A percentile compares a stretch with the other conserved stretches of the same genome.
phyloP scores from a whole-genome alignment of 2,888 invertebrate species.

The Trachelus iudaicus region DNA sequence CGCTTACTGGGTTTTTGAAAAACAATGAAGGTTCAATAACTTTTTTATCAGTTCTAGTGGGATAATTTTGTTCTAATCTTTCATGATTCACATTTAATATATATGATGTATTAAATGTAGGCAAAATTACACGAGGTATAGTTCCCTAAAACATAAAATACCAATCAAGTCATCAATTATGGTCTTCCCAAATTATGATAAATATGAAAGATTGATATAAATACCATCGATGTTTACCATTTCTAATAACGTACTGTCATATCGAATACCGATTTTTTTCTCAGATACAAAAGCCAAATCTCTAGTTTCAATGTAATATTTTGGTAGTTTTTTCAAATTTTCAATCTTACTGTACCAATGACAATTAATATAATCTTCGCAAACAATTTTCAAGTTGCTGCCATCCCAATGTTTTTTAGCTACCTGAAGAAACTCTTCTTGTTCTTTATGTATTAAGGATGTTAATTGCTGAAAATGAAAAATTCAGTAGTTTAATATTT shows the following conservation, averaged over 20 bases:
- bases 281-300: constrained; percentile 41
- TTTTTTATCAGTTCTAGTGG: neutral
- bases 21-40: neutral
- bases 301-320: constrained; percentile 40
- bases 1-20: constrained; percentile 42
- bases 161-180: too few relatives aligned
- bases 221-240: constrained; percentile 26
- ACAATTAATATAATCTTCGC: constrained; percentile 34
- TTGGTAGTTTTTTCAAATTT: constrained; percentile 35
- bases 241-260: constrained; percentile 31
- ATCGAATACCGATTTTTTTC: constrained; percentile 36
- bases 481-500: neutral
- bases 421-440: constrained; percentile 43
- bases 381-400: constrained; percentile 21
- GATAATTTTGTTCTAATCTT: neutral
- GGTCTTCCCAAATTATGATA: too few relatives aligned
- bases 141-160: constrained; percentile 30
- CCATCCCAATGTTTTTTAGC: constrained; percentile 40
- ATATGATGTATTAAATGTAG: constrained; percentile 21
- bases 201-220: too few relatives aligned
- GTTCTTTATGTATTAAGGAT: constrained; percentile 39
- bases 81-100: constrained; percentile 3
- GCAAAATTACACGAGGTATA: constrained; percentile 32
- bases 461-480: constrained; percentile 22
- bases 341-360: constrained; percentile 42